phyloP scores from a whole-genome alignment of 1,140 invertebrate genomes.

The Plectrocnemia conspersa region DNA sequence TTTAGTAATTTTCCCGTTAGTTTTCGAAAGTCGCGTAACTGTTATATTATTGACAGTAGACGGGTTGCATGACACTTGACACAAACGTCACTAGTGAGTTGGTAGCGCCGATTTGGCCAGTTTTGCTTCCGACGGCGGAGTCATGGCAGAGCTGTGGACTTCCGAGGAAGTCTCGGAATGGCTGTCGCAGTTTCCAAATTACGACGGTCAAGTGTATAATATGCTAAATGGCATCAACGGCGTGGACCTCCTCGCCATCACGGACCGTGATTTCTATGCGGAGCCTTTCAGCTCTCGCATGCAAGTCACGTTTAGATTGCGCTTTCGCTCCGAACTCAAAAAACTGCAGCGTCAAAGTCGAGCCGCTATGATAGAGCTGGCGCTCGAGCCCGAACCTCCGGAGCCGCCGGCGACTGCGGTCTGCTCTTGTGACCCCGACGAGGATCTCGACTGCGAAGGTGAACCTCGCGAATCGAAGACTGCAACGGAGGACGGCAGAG shows the following conservation, averaged over 20 bases:
- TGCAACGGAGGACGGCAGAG: conserved; percentile 42
- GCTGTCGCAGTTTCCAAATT: not conserved
- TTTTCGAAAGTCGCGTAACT: too few relatives aligned
- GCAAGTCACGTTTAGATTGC: conserved; percentile 40
- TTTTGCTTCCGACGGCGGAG: conserved; percentile 89
- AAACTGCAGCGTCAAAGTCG: conserved; percentile 47
- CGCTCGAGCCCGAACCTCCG: conserved; percentile 34
- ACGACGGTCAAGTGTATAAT: too few relatives aligned
- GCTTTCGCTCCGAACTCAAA: conserved; percentile 46
- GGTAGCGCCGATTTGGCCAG: too few relatives aligned
- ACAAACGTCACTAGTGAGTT: too few relatives aligned
- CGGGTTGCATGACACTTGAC: too few relatives aligned
- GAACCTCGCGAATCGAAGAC: conserved; percentile 43
- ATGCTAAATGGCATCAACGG: not conserved
- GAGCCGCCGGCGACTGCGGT: conserved; percentile 6
- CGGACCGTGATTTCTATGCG: not conserved
- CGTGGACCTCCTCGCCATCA: not conserved
- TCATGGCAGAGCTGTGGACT: conserved; percentile 50
- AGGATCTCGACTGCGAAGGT: conserved; percentile 37
- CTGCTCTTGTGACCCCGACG: not conserved
- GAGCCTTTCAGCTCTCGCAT: not conserved
- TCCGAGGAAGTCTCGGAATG: not conserved
- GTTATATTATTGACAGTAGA: too few relatives aligned
- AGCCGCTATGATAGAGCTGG: conserved; percentile 46
- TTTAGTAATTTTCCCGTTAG: too few relatives aligned